Base-by-base conservation (phyloP, 1,140 invertebrate genomes). In the Phortica variegata region DNA sequence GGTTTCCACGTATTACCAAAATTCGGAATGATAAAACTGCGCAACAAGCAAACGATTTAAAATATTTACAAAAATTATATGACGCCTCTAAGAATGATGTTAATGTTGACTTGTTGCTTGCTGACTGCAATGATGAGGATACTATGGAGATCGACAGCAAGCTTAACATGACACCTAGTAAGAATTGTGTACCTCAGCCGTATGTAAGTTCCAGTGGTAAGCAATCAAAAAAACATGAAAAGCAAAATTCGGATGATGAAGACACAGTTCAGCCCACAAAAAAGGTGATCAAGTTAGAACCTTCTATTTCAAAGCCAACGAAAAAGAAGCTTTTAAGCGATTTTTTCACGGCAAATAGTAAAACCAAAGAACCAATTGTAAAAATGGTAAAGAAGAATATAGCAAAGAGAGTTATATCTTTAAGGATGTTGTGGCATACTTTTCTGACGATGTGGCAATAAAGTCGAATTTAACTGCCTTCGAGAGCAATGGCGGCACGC, bases 1-100 rank as follows among this genome's bases (percentile, higher is more conserved):
- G 93, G 56, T 97, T 97, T 80, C 94, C 94, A 3, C 80, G 94
- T 51, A 87, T 96, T 0, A 91, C 90, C 2, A 84, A 84, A 54
- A 85, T 93, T 45, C 81, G 93, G 36, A 76, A 84, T 54, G 93
- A 96, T 68, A 96, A 96, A 79, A 78, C 82, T 41, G 93, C 91
- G 84, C 76, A 90, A 60, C 84, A 85, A 0, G 92, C 93, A 0
- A 96, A 92, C 1, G 85, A 82, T 70, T 76, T 95, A 21, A 77
- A 84, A 31, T 85, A 93, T 70, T 76, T 96, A 1, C 80, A 83
- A 50, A 59, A 74, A 36, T 73, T 89, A 4, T 88, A 82, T 59
- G 77, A 82, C 37, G 84, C 81, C n/a, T 88, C 85, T 0, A 84
- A 86, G 60, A 81, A 85, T 53, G 82, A 83, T 48, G 82, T 83